Percentiles rank a stretch among this genome's conserved stretches.
phyloP scores from a whole-genome alignment of 2,888 invertebrate genomes.

The Gastrophysa polygoni region DNA sequence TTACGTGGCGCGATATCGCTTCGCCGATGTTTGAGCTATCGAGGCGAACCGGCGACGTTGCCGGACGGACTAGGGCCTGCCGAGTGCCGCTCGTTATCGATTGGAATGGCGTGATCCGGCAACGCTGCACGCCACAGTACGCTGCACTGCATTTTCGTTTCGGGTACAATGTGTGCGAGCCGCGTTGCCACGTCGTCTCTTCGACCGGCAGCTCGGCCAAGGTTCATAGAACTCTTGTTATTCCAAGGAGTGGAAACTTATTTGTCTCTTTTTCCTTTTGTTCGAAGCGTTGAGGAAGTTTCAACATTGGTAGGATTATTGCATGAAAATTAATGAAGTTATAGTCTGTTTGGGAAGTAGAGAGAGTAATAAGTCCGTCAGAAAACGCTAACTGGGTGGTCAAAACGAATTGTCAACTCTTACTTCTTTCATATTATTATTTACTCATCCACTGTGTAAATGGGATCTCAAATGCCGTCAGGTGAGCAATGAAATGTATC shows the following conservation, averaged over 20 bases:
- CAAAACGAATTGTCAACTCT: too few species aligned
- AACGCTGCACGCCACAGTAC: slow-evolving; percentile 54
- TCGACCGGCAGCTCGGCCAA: slow-evolving; percentile 23
- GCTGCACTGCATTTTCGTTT: slow-evolving; percentile 51
- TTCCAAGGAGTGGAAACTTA: slow-evolving; percentile 6
- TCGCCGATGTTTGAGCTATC: slow-evolving; percentile 33
- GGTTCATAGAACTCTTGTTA: slow-evolving; percentile 26
- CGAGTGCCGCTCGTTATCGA: slow-evolving; percentile 55
- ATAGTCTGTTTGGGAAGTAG: too few species aligned
- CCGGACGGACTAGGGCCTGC: slow-evolving; percentile 40
- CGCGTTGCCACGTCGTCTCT: slow-evolving; percentile 28
- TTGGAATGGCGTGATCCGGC: slow-evolving; percentile 50
- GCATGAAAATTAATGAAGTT: too few species aligned
- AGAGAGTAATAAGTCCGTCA: too few species aligned
- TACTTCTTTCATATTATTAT: too few species aligned
- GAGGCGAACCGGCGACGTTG: slow-evolving; percentile 40
- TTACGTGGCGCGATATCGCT: slow-evolving; percentile 23
- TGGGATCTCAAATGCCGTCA: too few species aligned
- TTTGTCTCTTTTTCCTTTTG: background rate
- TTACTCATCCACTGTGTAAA: too few species aligned
- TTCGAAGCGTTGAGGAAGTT: background rate
- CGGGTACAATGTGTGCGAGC: slow-evolving; percentile 26
- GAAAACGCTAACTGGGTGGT: too few species aligned
- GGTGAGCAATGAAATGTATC: too few species aligned
- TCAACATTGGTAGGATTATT: background rate